Percentiles rank a stretch among this genome's conserved stretches.
These are phyloP conservation scores for Eulemur macaco DNA, from an alignment of 2,113 vertebrate genomes.

Conservation along the genomic window DNA sequence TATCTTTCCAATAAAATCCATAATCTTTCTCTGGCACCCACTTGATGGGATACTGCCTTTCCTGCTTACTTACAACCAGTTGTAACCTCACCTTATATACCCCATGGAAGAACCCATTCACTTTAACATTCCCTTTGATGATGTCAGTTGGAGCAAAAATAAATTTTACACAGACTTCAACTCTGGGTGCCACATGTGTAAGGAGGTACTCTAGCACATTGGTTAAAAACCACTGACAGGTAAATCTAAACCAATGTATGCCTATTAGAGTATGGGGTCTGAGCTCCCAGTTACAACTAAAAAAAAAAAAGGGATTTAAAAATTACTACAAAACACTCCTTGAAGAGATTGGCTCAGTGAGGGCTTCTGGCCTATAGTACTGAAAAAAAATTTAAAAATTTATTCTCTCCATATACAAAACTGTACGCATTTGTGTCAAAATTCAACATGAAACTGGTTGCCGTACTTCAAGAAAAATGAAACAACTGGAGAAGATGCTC, in stretches of 20 bases:
- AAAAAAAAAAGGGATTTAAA: not conserved
- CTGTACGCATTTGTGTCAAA: not conserved
- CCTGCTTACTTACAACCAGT: not conserved
- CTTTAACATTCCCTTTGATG: not conserved
- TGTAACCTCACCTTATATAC: not conserved
- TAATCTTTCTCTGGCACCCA: not conserved
- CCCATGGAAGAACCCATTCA: not conserved
- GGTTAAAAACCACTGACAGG: not conserved
- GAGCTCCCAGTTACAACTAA: not conserved
- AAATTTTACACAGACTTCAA: not conserved
- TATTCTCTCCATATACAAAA: not conserved
- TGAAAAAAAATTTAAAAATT: not conserved
- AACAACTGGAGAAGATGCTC: not conserved
- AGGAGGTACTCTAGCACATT: not conserved
- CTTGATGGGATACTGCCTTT: not conserved
- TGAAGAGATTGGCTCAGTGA: not conserved
- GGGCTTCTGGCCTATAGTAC: not conserved
- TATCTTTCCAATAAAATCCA: not conserved
- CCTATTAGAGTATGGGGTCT: not conserved
- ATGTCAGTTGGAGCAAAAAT: not conserved
- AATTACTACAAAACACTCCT: not conserved
- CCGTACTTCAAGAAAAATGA: not conserved
- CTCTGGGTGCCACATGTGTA: not conserved
- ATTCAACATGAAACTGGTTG: not conserved
- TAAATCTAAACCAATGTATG: not conserved